phyloP scores from a whole-genome alignment of 2,797 vertebrate genomes.

The Taeniopygia guttata region DNA sequence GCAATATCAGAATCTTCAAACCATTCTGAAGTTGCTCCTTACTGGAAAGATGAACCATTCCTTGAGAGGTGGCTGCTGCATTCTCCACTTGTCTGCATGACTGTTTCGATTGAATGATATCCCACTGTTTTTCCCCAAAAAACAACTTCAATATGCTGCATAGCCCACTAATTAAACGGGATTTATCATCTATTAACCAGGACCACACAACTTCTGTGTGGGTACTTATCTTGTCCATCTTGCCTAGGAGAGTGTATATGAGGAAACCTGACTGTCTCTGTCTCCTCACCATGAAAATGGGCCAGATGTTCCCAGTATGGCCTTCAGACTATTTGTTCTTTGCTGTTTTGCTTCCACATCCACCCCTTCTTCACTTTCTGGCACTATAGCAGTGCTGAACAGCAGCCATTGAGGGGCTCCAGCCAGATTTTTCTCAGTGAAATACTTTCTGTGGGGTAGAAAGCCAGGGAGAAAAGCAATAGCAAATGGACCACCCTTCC shows the following conservation, averaged over 20 bases:
- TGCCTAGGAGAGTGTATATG: neutral
- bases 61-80: neutral
- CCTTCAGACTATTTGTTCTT: slow-evolving; percentile 2
- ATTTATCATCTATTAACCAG: neutral
- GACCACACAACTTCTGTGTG: neutral
- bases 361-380: neutral
- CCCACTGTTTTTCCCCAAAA: neutral
- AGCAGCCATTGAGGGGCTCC: neutral
- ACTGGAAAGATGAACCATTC: slow-evolving; percentile 28
- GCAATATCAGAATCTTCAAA: slow-evolving; percentile 1
- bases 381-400: slow-evolving; percentile 29
- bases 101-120: neutral
- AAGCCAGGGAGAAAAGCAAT: neutral
- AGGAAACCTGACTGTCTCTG: neutral
- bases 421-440: slow-evolving; percentile 40
- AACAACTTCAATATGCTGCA: neutral
- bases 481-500: neutral
- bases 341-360: neutral
- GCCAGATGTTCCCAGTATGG: neutral
- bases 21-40: neutral
- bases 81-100: slow-evolving; percentile 6
- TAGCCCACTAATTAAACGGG: neutral
- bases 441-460: slow-evolving; percentile 1
- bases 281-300: neutral
- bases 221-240: neutral